Percentiles rank a stretch among this genome's conserved stretches.
These are phyloP conservation scores for Tursiops truncatus DNA, from an alignment of 2,113 vertebrate species.

Conservation along the genomic window DNA sequence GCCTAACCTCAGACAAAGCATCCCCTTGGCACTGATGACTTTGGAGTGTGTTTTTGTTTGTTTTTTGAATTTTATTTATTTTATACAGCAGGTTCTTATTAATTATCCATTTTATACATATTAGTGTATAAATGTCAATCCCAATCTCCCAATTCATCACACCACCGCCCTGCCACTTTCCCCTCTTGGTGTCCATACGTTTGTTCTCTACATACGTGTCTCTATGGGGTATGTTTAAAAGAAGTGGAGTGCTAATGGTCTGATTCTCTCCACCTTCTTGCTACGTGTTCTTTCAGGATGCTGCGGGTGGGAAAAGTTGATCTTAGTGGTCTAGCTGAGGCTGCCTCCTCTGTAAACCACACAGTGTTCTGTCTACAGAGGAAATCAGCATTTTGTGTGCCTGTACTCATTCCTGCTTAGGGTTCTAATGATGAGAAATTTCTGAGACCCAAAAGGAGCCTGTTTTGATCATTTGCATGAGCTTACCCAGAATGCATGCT, in stretches of 20 bases:
- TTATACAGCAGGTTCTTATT: no score
- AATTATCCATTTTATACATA: no score
- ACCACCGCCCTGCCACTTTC: no score
- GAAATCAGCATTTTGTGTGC: conserved; percentile 30
- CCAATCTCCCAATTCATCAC: no score
- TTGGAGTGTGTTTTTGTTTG: not conserved
- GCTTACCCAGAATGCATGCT: not conserved
- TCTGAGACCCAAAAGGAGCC: not conserved
- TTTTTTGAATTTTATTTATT: no score
- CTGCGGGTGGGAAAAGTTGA: conserved; percentile 39
- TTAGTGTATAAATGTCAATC: no score
- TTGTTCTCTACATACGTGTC: no score
- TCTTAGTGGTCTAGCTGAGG: conserved; percentile 40
- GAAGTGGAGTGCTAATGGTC: not conserved
- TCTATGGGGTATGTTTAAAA: conserved; percentile 41
- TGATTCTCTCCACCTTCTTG: not conserved
- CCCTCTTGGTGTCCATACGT: no score
- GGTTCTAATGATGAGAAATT: not conserved
- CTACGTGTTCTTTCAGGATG: conserved; percentile 58
- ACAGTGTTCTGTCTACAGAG: conserved; percentile 41
- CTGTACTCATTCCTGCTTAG: not conserved
- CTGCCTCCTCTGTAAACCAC: conserved; percentile 40
- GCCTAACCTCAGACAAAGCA: conserved; percentile 71
- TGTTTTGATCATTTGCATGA: not conserved
- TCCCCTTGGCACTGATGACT: conserved; percentile 57